Percentiles rank a stretch among this genome's conserved stretches.
Conservation (phyloP, 2,888 invertebrate species). For the Apamea sordens region DNA sequence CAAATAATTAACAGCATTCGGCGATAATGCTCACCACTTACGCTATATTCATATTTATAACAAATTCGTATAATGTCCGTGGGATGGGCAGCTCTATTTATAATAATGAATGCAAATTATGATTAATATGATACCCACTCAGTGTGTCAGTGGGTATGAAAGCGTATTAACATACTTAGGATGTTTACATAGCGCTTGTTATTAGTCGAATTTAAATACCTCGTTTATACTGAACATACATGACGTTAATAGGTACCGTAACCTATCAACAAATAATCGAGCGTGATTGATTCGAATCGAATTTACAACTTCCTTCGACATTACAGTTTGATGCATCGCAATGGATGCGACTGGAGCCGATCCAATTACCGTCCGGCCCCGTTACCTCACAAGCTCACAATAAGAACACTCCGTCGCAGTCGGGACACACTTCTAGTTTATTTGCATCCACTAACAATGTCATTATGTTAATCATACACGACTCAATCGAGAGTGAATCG, state of each 20-base stretch:
- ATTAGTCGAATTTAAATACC: background rate
- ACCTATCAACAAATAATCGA: slow-evolving; percentile 41
- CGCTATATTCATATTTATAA: slow-evolving; percentile 56
- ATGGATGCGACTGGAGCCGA: slow-evolving; percentile 42
- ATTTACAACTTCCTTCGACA: slow-evolving; percentile 53
- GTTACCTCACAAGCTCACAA: slow-evolving; percentile 44
- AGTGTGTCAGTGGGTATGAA: slow-evolving; percentile 34
- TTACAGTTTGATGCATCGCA: slow-evolving; percentile 48
- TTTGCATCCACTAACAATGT: slow-evolving; percentile 86
- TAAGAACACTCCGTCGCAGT: slow-evolving; percentile 33
- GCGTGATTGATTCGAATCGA: slow-evolving; percentile 30
- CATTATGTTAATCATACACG: slow-evolving; percentile 83
- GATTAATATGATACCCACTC: slow-evolving; percentile 40
- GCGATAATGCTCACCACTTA: slow-evolving; percentile 44
- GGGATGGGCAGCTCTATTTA: slow-evolving; percentile 40
- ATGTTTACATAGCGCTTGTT: slow-evolving; percentile 1
- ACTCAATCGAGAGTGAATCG: slow-evolving; percentile 80
- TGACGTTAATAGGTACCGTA: background rate
- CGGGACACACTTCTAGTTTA: slow-evolving; percentile 74
- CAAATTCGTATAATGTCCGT: slow-evolving; percentile 46
- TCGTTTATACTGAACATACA: background rate
- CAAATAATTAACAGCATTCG: slow-evolving; percentile 51
- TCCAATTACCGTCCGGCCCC: slow-evolving; percentile 48
- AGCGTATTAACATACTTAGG: slow-evolving; percentile 6
- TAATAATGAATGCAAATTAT: slow-evolving; percentile 48